Evolutionary conservation across 2,797 vertebrate genomes (phyloP).

Genomic region (Gadopsis marmoratus): DNA sequence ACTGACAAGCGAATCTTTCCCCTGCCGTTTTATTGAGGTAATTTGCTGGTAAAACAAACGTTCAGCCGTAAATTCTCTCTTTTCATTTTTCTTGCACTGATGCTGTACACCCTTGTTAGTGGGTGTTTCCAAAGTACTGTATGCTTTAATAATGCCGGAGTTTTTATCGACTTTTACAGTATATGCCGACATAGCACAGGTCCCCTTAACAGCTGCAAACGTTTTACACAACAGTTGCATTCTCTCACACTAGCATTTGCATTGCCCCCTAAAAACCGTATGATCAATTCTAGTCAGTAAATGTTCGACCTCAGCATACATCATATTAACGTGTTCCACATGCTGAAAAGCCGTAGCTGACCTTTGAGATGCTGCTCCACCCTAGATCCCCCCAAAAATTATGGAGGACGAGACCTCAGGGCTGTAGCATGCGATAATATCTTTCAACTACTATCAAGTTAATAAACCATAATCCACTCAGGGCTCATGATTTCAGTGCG

Average conservation of each 20-base stretch:
- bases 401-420: background rate
- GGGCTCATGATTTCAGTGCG: background rate
- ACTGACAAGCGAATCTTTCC: slow-evolving; percentile 32
- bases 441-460: background rate
- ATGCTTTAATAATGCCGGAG: background rate
- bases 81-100: background rate
- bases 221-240: background rate
- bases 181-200: background rate
- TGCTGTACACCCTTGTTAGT: slow-evolving; percentile 28
- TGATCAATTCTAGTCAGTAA: background rate
- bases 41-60: slow-evolving; percentile 34
- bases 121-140: slow-evolving; percentile 1
- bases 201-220: background rate
- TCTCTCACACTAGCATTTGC: background rate
- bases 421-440: background rate
- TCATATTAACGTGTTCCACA: background rate
- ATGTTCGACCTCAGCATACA: background rate
- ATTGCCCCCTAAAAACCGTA: background rate
- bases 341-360: background rate
- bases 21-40: slow-evolving; percentile 33
- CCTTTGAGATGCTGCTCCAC: background rate
- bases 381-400: too few species aligned
- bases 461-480: background rate
- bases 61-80: slow-evolving; percentile 5
- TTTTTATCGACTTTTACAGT: background rate